Percentiles rank a stretch among this genome's conserved stretches.
Evolutionary conservation across 2,113 vertebrate species (phyloP).

Genomic region (Triplophysa tibetana): DNA sequence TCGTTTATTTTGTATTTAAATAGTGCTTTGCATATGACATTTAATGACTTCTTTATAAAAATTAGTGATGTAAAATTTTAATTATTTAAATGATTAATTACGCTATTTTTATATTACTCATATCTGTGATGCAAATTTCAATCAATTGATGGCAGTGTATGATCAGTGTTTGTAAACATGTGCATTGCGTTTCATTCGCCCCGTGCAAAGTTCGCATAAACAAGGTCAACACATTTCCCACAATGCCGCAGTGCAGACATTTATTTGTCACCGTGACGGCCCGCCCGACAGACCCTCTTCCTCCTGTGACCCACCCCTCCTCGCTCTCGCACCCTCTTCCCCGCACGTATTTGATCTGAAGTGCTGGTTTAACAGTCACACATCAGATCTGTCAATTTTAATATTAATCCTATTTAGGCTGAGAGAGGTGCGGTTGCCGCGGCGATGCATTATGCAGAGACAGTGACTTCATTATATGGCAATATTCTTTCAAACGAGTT

Average conservation of each 20-base stretch:
- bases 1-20: too few species aligned
- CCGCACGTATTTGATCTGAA: conserved; percentile 64
- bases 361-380: conserved; percentile 73
- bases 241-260: conserved; percentile 12
- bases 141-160: neutral
- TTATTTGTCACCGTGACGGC: neutral
- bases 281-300: conserved; percentile 33
- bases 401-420: conserved; percentile 68
- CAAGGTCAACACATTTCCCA: conserved; percentile 37
- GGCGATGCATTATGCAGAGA: conserved; percentile 75
- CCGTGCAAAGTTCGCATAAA: conserved; percentile 13
- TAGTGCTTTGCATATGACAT: too few species aligned
- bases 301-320: neutral
- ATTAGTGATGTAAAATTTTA: too few species aligned
- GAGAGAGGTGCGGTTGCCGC: conserved; percentile 65
- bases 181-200: conserved; percentile 14
- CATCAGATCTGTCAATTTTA: conserved; percentile 71
- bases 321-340: conserved; percentile 41
- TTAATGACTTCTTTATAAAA: too few species aligned
- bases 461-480: conserved; percentile 75
- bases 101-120: neutral
- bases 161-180: neutral
- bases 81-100: neutral
- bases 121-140: neutral
- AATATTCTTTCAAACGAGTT: conserved; percentile 71